A percentile compares a stretch with the other conserved stretches of the same genome.
These are phyloP conservation scores for Netelia virgata DNA, from an alignment of 2,888 invertebrate species.

Conservation along the genomic window DNA sequence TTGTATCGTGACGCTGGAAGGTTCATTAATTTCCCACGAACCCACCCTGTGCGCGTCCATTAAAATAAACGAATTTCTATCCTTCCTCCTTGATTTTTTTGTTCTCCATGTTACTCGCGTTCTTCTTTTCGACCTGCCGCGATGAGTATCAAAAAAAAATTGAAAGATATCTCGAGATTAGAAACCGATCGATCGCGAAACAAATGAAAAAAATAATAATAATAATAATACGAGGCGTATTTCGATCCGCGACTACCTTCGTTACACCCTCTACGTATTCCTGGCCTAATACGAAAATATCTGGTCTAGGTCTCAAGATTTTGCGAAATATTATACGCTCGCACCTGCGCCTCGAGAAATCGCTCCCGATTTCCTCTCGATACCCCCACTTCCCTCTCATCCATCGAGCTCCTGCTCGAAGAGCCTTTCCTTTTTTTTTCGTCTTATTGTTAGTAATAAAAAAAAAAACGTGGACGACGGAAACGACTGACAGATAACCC, in stretches of 20 bases:
- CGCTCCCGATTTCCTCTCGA: no score
- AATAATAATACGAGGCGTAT: constrained; percentile 15
- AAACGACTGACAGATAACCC: constrained; percentile 67
- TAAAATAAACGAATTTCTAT: constrained; percentile 31
- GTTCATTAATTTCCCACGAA: constrained; percentile 50
- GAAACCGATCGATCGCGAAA: neutral
- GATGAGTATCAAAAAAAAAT: constrained; percentile 25
- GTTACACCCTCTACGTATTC: constrained; percentile 57
- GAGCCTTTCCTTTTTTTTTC: constrained; percentile 75
- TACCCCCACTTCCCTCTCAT: no score
- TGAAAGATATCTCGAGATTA: neutral
- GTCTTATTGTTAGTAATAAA: no score
- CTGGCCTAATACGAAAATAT: neutral
- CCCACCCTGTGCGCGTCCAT: constrained; percentile 51
- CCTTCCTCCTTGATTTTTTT: constrained; percentile 22
- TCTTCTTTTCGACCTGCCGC: constrained; percentile 23
- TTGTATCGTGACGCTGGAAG: constrained; percentile 31
- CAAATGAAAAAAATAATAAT: constrained; percentile 25
- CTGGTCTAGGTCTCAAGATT: constrained; percentile 54
- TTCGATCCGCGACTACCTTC: constrained; percentile 59
- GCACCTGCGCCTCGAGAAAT: constrained; percentile 86
- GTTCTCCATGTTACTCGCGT: neutral
- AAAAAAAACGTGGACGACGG: constrained; percentile 79
- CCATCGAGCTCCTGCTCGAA: no score
- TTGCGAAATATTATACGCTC: constrained; percentile 76